Base-by-base conservation (phyloP, 2,113 vertebrate genomes). In the Nibea coibor region DNA sequence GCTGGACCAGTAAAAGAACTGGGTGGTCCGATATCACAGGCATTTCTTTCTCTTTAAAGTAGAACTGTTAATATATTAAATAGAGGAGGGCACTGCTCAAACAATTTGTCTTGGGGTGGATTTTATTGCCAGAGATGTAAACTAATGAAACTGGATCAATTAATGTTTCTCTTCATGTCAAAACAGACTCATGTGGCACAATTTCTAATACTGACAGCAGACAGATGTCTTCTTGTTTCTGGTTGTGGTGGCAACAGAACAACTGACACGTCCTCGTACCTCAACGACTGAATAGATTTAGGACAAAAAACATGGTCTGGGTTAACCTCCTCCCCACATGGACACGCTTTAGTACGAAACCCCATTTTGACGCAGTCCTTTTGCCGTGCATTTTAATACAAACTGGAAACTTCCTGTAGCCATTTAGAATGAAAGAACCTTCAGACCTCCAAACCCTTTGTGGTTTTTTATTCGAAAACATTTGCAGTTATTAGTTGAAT, bases 1-100 rank as follows among this genome's bases (percentile, higher is more conserved):
- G 39, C 58, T 7, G 77, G 73, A 8, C 15, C 14, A n/a, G 7
- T 70, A 16, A 39, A 70, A 42, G 6, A 71, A 3, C 43, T 7
- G 72, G 72, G 67, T 62, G 86, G 75, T 83, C 80, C 20, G 1
- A 3, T 3, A 43, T 10, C 8, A 11, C 47, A 15, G 20, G 11
- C 10, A 1, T 19, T 28, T 1, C 10, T 59, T 10, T 19, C 15
- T 7, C 5, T 14, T 61, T 39, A 24, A 42, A 51, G 26, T 8
- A n/a, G 5, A 62, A n/a, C 35, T n/a, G 31, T 39, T 42, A n/a
- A 20, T 20, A 50, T 50, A 0, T 66, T 48, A 3, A 66, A 28
- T 7, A 50, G 9, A 17, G 17, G n/a, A 12, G 9, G 42, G 15
- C 8, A 26, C 15, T 47, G 8, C 22, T 66, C 2, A n/a, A 26